Base-by-base conservation (phyloP, 2,113 vertebrate species). In the Hyla sarda region DNA sequence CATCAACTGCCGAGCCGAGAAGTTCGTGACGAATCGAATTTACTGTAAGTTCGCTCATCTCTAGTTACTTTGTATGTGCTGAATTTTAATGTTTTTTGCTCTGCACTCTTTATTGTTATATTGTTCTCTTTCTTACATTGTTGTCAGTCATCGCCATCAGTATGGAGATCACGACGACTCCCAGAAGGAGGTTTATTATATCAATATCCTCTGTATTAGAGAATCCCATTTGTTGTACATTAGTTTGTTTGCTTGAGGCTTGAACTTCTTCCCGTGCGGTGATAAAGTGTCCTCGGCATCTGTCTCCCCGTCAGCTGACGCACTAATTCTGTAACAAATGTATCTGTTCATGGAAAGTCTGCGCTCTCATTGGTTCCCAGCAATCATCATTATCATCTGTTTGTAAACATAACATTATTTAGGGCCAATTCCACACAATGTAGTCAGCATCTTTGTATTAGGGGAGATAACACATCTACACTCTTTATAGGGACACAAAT, bases 191-290 rank as follows among this genome's bases (percentile, higher is more conserved):
- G 23, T 37, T 74, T 47, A 74, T 74, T 74, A n/a, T n/a, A n/a
- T n/a, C n/a, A 47, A 74, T 74, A 74, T 74, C 8, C n/a, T 74
- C n/a, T 25, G n/a, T 74, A 34, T 74, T 47, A 23, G 17, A 23
- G 7, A 74, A n/a, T 74, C 45, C 8, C 58, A 62, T 74, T 74
- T 45, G 71, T 74, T 47, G 71, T 47, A 25, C 37, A 74, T 74
- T 47, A 74, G 58, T 5, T 13, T 13, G 5, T 47, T 74, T 45
- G 71, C 71, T 74, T 5, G 71, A 74, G 71, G 71, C 71, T n/a
- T n/a, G 37, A 45, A 23, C 71, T 74, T 23, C n/a, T 74, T 74
- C 71, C 41, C n/a, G 37, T 74, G 45, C 71, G 23, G 71, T 74
- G 71, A 47, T 41, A 74, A 47, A n/a, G n/a, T 74, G 4, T 47